phyloP scores from a whole-genome alignment of 2,113 vertebrate genomes.

The Oncorhynchus kisutch region DNA sequence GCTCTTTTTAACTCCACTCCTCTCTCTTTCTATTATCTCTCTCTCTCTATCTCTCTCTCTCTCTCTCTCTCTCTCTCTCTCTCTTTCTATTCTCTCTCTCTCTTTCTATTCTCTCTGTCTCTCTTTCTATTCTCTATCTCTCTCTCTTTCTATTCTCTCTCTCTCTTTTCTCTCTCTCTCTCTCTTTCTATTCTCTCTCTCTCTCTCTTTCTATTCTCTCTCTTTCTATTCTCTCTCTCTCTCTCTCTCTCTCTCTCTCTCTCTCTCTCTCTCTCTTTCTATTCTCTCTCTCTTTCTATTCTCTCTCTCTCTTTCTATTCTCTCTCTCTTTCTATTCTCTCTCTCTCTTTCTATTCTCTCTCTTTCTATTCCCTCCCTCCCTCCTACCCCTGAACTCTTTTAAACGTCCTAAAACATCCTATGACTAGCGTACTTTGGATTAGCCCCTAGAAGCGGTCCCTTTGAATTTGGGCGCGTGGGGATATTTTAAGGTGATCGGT shows the following conservation, averaged over 20 bases:
- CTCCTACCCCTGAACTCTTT: neutral
- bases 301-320: neutral
- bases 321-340: neutral
- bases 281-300: too few species aligned
- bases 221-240: too few species aligned
- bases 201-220: too few species aligned
- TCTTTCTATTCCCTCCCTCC: neutral
- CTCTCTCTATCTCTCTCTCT: neutral
- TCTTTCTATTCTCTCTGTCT: too few species aligned
- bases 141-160: neutral
- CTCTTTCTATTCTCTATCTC: too few species aligned
- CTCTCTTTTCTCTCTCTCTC: too few species aligned
- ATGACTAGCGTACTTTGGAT: slow-evolving; percentile 54
- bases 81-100: neutral
- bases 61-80: neutral
- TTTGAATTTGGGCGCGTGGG: slow-evolving; percentile 30
- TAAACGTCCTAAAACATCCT: slow-evolving; percentile 51
- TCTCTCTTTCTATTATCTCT: neutral
- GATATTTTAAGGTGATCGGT: slow-evolving; percentile 65
- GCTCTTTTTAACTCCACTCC: slow-evolving; percentile 20
- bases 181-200: neutral
- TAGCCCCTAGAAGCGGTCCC: slow-evolving; percentile 51
- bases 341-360: neutral
- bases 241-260: too few species aligned
- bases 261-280: neutral